phyloP scores from a whole-genome alignment of 2,113 vertebrate genomes.

The Canis aureus region DNA sequence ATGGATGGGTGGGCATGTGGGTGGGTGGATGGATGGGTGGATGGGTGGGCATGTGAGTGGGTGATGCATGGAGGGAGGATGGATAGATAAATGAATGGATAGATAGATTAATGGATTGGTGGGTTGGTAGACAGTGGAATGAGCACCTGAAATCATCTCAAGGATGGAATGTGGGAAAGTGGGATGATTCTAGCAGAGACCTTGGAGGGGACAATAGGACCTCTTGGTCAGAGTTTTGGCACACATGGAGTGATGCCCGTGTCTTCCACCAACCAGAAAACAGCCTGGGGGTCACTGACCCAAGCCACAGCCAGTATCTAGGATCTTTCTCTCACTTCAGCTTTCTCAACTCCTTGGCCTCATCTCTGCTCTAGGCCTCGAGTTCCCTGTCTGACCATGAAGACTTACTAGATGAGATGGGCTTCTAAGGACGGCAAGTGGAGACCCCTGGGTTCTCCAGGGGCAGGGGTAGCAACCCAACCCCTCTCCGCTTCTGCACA shows the following conservation, averaged over 20 bases:
- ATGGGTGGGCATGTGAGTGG: not conserved
- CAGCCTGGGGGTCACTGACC: fast-evolving
- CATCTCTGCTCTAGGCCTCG: not conserved
- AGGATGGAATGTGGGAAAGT: not conserved
- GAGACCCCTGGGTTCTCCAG: fast-evolving
- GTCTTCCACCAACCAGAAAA: not conserved
- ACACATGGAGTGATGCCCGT: fast-evolving
- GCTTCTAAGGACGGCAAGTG: not conserved
- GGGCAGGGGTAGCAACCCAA: too few relatives aligned
- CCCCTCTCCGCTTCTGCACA: not conserved
- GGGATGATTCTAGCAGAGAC: not conserved
- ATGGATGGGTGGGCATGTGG: not conserved
- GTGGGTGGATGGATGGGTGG: not conserved
- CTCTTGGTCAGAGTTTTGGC: not conserved
- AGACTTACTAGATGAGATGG: not conserved
- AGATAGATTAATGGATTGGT: not conserved
- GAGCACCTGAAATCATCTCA: too few relatives aligned
- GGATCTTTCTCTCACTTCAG: not conserved
- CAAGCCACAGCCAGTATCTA: fast-evolving
- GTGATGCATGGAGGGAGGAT: not conserved
- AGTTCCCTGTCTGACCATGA: not conserved
- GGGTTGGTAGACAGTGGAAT: not conserved
- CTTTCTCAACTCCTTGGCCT: not conserved
- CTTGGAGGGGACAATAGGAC: not conserved
- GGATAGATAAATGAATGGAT: not conserved